These are phyloP conservation scores for Eupithecia abbreviata DNA, from an alignment of 2,888 invertebrate species.

Conservation along the genomic window DNA sequence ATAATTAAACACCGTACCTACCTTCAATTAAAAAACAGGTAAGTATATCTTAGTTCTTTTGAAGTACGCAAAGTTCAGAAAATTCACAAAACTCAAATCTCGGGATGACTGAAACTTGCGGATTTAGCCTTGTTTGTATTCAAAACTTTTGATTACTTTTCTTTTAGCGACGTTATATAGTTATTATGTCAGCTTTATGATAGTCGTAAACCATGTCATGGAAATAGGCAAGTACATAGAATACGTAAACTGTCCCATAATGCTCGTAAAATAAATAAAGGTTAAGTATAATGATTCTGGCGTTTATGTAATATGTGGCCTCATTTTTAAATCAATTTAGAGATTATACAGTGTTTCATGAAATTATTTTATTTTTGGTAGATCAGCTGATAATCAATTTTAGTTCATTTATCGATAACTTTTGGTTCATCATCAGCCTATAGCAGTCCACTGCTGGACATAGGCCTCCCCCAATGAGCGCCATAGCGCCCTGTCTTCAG, in stretches of 20 bases:
- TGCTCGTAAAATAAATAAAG: slow-evolving; percentile 6
- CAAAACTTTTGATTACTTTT: slow-evolving; percentile 33
- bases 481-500: too few relatives aligned
- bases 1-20: background rate
- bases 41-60: background rate
- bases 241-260: slow-evolving; percentile 9
- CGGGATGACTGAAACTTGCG: slow-evolving; percentile 8
- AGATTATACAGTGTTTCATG: background rate
- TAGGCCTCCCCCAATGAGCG: too few relatives aligned
- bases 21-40: background rate
- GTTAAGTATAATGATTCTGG: background rate
- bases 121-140: slow-evolving; percentile 26
- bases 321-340: background rate
- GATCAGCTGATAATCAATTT: too few relatives aligned
- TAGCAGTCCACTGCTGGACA: too few relatives aligned
- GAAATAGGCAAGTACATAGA: slow-evolving; percentile 3
- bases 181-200: slow-evolving; percentile 16
- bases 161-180: slow-evolving; percentile 19
- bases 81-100: background rate
- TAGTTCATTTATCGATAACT: too few relatives aligned
- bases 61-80: background rate
- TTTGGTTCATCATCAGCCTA: too few relatives aligned
- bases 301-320: slow-evolving; percentile 9
- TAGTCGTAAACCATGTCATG: slow-evolving; percentile 5
- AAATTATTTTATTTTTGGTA: too few relatives aligned